Evolutionary conservation across 2,113 vertebrate species (phyloP).

Genomic region (Polyodon spathula): DNA sequence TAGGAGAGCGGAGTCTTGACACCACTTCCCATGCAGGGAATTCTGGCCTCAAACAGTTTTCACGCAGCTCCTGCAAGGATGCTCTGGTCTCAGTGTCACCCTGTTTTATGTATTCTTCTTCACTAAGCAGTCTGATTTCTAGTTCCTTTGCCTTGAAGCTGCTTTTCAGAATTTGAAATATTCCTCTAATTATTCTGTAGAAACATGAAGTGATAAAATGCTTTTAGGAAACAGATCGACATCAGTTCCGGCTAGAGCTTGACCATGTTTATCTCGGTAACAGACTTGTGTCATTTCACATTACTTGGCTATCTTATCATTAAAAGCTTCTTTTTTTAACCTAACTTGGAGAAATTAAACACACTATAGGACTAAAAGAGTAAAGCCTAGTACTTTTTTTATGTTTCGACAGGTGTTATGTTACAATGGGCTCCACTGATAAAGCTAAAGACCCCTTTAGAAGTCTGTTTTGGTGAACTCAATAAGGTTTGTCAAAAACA

Average conservation of each 20-base stretch:
- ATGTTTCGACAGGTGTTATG: too few relatives aligned
- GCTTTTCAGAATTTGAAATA: slow-evolving; percentile 21
- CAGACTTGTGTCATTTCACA: neutral
- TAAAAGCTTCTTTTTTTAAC: too few relatives aligned
- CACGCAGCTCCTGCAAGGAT: slow-evolving; percentile 63
- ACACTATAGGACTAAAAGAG: too few relatives aligned
- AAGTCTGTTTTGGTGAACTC: too few relatives aligned
- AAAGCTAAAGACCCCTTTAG: too few relatives aligned
- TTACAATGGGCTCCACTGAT: too few relatives aligned
- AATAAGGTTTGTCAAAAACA: too few relatives aligned
- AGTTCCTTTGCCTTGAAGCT: slow-evolving; percentile 20
- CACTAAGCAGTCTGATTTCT: slow-evolving; percentile 44
- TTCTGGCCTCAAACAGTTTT: slow-evolving; percentile 44
- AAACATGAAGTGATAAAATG: neutral
- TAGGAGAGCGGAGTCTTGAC: slow-evolving; percentile 55
- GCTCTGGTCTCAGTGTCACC: slow-evolving; percentile 46
- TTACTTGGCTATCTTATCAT: too few relatives aligned
- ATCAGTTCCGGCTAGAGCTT: neutral
- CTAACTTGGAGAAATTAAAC: too few relatives aligned
- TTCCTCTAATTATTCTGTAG: slow-evolving; percentile 44
- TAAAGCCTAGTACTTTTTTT: too few relatives aligned
- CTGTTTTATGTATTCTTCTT: slow-evolving; percentile 67
- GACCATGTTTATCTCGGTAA: neutral
- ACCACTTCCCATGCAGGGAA: slow-evolving; percentile 65
- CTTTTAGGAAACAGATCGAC: neutral